A percentile compares a stretch with the other conserved stretches of the same genome.
Evolutionary conservation across 2,888 invertebrate species (phyloP).

Genomic region (Ferdinandea cuprea): DNA sequence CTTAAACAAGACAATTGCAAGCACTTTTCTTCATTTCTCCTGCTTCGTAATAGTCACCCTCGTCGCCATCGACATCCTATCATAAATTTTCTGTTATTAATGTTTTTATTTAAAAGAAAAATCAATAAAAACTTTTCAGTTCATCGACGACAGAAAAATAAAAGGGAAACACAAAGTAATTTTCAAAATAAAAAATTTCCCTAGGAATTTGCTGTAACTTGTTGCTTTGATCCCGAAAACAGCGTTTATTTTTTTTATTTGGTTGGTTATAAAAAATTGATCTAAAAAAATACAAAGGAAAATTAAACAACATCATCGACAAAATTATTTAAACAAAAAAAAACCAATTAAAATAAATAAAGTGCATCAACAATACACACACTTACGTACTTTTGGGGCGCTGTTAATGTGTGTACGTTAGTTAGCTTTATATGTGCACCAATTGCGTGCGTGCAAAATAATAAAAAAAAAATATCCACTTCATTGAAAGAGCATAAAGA

Average conservation of each 20-base stretch:
- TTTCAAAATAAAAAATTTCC: neutral
- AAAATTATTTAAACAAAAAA: conserved; percentile 44
- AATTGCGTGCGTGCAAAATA: conserved; percentile 50
- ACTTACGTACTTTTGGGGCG: neutral
- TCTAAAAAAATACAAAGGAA: conserved; percentile 28
- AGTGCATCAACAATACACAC: conserved; percentile 37
- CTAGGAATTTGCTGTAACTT: conserved; percentile 31
- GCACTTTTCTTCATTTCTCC: conserved; percentile 51
- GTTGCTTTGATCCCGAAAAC: conserved; percentile 38
- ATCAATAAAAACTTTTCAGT: conserved; percentile 35
- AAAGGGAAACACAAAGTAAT: neutral
- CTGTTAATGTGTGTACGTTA: conserved; percentile 21
- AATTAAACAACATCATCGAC: conserved; percentile 51
- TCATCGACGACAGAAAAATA: neutral
- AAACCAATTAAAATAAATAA: no score
- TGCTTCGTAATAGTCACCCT: conserved; percentile 33
- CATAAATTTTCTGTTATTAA: conserved; percentile 10
- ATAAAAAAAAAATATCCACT: conserved; percentile 10
- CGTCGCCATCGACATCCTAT: conserved; percentile 38
- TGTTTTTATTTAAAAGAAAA: conserved; percentile 7
- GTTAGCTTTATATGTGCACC: conserved; percentile 54
- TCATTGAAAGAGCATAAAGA: conserved; percentile 45
- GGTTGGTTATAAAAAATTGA: no score
- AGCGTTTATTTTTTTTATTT: conserved; percentile 19
- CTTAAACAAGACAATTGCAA: conserved; percentile 48